phyloP scores from a whole-genome alignment of 2,113 vertebrate species.

The Lipotes vexillifer region DNA sequence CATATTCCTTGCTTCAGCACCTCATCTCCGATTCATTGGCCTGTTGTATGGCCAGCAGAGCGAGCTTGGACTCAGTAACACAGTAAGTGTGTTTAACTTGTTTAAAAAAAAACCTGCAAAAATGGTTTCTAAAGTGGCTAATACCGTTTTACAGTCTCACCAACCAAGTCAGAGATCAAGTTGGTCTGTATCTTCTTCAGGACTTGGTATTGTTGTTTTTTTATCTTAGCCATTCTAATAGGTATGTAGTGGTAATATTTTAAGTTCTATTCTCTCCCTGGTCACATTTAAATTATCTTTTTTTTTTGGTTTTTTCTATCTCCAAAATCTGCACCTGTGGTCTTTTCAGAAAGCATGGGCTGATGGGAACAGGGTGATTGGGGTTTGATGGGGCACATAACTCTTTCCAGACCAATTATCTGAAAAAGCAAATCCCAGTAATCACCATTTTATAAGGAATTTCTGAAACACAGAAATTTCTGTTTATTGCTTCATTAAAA shows the following conservation, averaged over 20 bases:
- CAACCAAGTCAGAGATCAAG: not conserved
- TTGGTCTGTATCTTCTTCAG: not conserved
- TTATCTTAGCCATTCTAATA: not conserved
- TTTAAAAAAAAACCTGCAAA: not conserved
- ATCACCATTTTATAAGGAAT: not conserved
- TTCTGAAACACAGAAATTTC: not conserved
- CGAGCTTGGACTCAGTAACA: too few relatives aligned
- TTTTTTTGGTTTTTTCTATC: not conserved
- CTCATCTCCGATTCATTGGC: too few relatives aligned
- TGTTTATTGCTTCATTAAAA: not conserved
- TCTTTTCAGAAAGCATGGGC: not conserved
- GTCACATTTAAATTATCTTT: not conserved
- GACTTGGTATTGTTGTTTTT: not conserved
- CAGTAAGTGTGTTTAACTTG: not conserved
- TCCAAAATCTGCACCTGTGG: not conserved
- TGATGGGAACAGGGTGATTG: not conserved
- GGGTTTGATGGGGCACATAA: not conserved
- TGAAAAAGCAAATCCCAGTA: not conserved
- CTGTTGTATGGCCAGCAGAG: too few relatives aligned
- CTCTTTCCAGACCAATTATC: not conserved
- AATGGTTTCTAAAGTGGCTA: not conserved
- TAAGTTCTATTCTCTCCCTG: not conserved
- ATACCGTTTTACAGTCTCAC: not conserved
- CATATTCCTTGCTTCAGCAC: too few relatives aligned
- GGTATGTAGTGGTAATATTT: not conserved